Percentiles rank a stretch among this genome's conserved stretches.
Evolutionary conservation across 2,113 vertebrate species (phyloP).

Genomic region (Gallinago media): DNA sequence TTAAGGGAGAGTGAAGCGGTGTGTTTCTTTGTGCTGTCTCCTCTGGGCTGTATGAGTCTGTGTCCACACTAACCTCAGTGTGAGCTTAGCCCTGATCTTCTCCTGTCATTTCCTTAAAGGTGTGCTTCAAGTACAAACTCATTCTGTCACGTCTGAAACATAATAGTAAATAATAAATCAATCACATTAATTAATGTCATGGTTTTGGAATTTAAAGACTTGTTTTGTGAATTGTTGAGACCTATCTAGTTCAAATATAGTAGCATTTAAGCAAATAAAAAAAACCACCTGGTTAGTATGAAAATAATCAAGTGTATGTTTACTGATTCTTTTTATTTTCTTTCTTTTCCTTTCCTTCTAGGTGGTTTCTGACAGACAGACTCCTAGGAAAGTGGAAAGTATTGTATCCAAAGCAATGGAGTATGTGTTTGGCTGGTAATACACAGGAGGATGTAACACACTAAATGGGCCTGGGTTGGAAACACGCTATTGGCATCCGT

Average conservation of each 20-base stretch:
- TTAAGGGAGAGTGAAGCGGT: background rate
- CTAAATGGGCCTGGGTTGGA: too few species aligned
- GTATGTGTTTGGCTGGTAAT: too few species aligned
- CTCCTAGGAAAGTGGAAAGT: too few species aligned
- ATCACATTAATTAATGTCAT: too few species aligned
- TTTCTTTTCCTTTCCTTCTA: constrained; percentile 39
- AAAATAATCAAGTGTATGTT: too few species aligned
- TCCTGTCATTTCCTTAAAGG: background rate
- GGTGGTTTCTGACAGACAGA: constrained; percentile 50
- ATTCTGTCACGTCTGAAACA: background rate
- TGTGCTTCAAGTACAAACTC: background rate
- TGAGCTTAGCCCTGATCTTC: background rate
- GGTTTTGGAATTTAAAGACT: too few species aligned
- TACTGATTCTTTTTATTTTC: background rate
- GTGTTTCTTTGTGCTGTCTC: background rate
- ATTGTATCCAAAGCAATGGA: too few species aligned
- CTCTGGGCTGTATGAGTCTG: background rate
- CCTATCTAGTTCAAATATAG: background rate
- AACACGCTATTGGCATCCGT: too few species aligned
- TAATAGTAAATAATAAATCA: too few species aligned
- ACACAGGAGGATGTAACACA: too few species aligned
- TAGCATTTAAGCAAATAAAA: background rate
- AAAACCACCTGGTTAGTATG: too few species aligned
- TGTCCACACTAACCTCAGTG: accelerated
- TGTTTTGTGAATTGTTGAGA: too few species aligned